Conservation (phyloP, 2,113 vertebrate genomes). For the Tauraco erythrolophus region DNA sequence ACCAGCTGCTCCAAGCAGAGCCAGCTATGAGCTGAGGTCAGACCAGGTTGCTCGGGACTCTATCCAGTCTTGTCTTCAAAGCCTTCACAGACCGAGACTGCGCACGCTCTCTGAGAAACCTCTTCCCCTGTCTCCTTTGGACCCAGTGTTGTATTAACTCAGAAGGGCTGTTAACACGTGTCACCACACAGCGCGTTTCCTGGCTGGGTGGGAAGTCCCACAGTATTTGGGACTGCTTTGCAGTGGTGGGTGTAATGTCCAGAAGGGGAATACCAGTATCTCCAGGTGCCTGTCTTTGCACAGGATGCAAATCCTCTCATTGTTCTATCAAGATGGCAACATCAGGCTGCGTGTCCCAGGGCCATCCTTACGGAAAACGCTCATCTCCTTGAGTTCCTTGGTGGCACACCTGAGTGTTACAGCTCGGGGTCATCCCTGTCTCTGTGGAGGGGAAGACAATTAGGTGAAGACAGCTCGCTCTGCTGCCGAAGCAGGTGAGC, state of each 20-base stretch:
- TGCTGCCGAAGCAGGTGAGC: neutral
- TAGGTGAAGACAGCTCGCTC: neutral
- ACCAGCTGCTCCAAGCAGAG: neutral
- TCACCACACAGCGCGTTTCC: neutral
- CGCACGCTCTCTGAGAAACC: neutral
- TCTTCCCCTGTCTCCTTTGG: neutral
- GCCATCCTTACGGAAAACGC: neutral
- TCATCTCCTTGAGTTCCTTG: neutral
- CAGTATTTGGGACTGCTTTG: neutral
- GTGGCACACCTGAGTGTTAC: neutral
- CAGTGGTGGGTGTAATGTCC: neutral
- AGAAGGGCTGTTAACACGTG: no score
- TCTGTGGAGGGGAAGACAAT: neutral
- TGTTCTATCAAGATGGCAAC: neutral
- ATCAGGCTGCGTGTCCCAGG: neutral
- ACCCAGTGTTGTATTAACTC: neutral
- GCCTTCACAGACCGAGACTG: neutral
- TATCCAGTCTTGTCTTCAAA: neutral
- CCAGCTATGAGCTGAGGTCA: neutral
- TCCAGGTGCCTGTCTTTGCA: neutral
- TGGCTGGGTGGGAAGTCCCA: neutral
- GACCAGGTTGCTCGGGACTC: neutral
- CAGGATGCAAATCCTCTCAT: neutral
- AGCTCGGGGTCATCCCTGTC: neutral
- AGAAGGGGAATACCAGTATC: neutral